Evolutionary conservation across 2,797 vertebrate species (phyloP).

Genomic region (Coregonus ussuriensis): DNA sequence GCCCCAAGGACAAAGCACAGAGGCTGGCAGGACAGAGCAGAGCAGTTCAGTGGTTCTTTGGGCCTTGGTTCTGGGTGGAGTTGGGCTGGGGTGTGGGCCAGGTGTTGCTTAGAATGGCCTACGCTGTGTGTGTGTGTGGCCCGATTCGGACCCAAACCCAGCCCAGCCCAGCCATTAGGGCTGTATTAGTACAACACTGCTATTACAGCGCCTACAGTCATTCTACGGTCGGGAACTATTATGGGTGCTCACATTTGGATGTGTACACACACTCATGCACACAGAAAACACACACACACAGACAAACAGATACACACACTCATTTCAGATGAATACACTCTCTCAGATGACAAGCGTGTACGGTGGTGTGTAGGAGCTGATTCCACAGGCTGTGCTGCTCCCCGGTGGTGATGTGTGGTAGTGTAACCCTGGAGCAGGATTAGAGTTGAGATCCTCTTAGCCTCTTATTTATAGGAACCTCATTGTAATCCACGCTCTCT

Average conservation of each 20-base stretch:
- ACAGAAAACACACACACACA: background rate
- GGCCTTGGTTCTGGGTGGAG: background rate
- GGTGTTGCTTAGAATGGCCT: background rate
- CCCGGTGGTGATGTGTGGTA: constrained; percentile 52
- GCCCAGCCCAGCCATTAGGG: constrained; percentile 66
- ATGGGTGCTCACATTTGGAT: constrained; percentile 31
- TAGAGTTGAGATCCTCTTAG: constrained; percentile 30
- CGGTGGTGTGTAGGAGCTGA: background rate
- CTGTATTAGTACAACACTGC: constrained; percentile 68
- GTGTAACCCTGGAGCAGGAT: background rate
- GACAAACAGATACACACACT: background rate
- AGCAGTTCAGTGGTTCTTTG: constrained; percentile 30
- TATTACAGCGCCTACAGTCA: constrained; percentile 67
- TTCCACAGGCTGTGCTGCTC: constrained; percentile 44
- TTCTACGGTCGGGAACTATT: constrained; percentile 63
- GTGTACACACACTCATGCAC: background rate
- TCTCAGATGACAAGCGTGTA: background rate
- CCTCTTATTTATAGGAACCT: constrained; percentile 29
- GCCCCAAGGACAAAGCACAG: constrained; percentile 60
- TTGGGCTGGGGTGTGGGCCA: constrained; percentile 5
- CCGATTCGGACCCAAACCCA: constrained; percentile 65
- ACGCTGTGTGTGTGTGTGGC: constrained; percentile 16
- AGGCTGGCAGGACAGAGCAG: constrained; percentile 56
- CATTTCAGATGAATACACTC: background rate
- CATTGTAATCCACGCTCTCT: constrained; percentile 27